Base-by-base conservation (phyloP, 2,888 invertebrate species). In the Drosophila mettleri region DNA sequence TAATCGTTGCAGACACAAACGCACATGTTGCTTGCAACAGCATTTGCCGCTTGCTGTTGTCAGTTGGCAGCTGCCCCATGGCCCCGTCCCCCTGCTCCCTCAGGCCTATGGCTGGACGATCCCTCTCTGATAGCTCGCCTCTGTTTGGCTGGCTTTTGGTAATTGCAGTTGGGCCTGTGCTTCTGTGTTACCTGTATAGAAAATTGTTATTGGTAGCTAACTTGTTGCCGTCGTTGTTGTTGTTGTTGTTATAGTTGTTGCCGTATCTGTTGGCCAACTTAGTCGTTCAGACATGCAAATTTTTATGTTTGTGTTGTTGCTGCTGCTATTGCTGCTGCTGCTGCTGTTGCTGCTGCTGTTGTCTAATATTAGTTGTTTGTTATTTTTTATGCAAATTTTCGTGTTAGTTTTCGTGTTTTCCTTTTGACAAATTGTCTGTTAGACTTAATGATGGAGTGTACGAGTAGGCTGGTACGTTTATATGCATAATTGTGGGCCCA, bases 1-100 rank as follows among this genome's bases (percentile, higher is more conserved):
- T 87, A 88, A 89, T 89, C 87, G 86, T 74, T 84, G 82, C 80
- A 76, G 86, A 82, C 86, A 81, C 78, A 82, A 86, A 82, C 83
- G 83, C 82, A 82, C 83, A 86, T 86, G 81, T 74, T 82, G 80
- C 68, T 78, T 69, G 77, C 74, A 71, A 58, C 71, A 75, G 49
- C 57, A 38, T 39, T 60, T 64, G 69, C 41, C 43, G 55, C 39
- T 48, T 45, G 48, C 22, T 24, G 62, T 58, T 64, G 43, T 33
- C 36, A 12, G 31, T 55, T 65, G 55, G 38, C 39, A 45, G 60
- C 48, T 67, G 59, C 33, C 31, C n/a, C 48, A 48, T 48, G 29
- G 18, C 3, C 14, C 16, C 6, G 16, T 31, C 18, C 16, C 46
- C 18, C 10, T 7, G 12, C 22, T 3, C 46, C 3, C 14, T 8